These are phyloP conservation scores for Cosmia trapezina DNA, from an alignment of 2,888 invertebrate species.

Conservation along the genomic window DNA sequence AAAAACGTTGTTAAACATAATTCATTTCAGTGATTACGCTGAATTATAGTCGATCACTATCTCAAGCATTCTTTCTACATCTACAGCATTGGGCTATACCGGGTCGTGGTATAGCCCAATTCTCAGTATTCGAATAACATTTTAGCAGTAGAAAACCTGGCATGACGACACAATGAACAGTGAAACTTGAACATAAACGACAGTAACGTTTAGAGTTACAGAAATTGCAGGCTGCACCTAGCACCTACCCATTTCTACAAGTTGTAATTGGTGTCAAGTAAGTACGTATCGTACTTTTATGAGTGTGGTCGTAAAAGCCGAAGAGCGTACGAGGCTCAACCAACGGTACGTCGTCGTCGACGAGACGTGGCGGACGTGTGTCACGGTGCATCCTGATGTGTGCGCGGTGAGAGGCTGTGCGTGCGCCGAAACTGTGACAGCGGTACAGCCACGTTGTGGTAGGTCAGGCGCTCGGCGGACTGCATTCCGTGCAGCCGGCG, in stretches of 20 bases:
- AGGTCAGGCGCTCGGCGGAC: constrained; percentile 81
- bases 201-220: constrained; percentile 46
- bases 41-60: constrained; percentile 2
- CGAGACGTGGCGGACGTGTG: constrained; percentile 55
- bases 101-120: not conserved
- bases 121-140: not conserved
- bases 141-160: not conserved
- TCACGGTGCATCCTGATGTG: constrained; percentile 56
- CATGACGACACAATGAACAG: constrained; percentile 27
- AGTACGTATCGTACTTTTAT: constrained; percentile 60
- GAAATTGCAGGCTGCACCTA: constrained; percentile 51
- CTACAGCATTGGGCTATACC: not conserved
- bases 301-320: constrained; percentile 61
- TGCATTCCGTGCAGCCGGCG: constrained; percentile 82
- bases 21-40: constrained; percentile 2
- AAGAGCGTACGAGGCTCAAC: constrained; percentile 46
- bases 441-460: constrained; percentile 83
- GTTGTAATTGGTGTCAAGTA: constrained; percentile 65
- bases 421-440: constrained; percentile 85
- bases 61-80: too few species aligned
- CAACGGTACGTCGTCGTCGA: constrained; percentile 52
- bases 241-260: constrained; percentile 51
- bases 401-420: constrained; percentile 74
- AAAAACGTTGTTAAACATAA: constrained; percentile 1
- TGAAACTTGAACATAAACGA: constrained; percentile 44